phyloP scores from a whole-genome alignment of 1,140 invertebrate genomes.

The Leptinotarsa undecemlineata region DNA sequence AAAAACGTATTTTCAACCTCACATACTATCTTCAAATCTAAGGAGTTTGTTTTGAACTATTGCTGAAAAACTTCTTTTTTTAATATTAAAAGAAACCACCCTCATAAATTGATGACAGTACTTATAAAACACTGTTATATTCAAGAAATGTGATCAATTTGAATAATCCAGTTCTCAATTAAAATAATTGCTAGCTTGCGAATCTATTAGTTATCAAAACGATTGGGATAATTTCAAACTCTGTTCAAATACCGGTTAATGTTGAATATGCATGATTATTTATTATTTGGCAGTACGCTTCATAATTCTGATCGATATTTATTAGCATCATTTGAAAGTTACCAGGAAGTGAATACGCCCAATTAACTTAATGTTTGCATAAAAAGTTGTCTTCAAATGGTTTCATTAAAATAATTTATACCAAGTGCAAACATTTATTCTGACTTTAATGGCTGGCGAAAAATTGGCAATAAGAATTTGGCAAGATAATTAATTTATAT shows the following conservation, averaged over 20 bases:
- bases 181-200: background rate
- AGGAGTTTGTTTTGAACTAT: too few species aligned
- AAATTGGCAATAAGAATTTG: background rate
- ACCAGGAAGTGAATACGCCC: slow-evolving; percentile 18
- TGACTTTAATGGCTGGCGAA: background rate
- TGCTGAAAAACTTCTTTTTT: too few species aligned
- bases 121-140: too few species aligned
- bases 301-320: slow-evolving; percentile 13
- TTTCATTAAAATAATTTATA: slow-evolving; percentile 1
- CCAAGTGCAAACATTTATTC: background rate
- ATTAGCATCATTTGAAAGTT: slow-evolving; percentile 14
- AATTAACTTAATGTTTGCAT: background rate
- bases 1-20: too few species aligned
- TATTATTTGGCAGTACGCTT: slow-evolving; percentile 16
- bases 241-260: background rate
- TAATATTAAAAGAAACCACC: too few species aligned
- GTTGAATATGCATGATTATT: slow-evolving; percentile 16
- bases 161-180: too few species aligned
- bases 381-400: background rate
- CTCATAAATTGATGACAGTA: too few species aligned
- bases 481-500: too few species aligned
- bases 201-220: slow-evolving; percentile 5
- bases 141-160: too few species aligned
- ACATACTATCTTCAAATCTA: too few species aligned
- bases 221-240: background rate